Evolutionary conservation across 2,888 invertebrate genomes (phyloP), one percentile per base, ranked within the genome.

Genomic region (Eristalinus aeneus): DNA sequence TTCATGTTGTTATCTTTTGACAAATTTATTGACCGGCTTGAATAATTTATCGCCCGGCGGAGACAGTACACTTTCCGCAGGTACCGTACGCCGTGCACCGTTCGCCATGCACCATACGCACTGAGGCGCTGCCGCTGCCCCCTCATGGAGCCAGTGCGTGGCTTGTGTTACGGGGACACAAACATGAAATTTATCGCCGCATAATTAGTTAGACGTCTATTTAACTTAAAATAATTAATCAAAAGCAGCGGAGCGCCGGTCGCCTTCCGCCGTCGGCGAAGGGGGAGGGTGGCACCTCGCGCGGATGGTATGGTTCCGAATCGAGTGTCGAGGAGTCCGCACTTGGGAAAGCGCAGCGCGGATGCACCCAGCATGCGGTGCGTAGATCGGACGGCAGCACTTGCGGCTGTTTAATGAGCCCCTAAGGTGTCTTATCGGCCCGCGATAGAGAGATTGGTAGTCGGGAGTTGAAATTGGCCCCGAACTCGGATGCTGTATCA

Each of bases 151-250:
- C 54, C 68, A 27, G 58, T 63, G 67, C 39, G 46, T 69, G 76
- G 65, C 74, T 82, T 74, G 82, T 86, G 77, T 58, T 71, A 73
- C 86, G 54, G 77, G 73, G 80, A 88, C 85, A 88, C 88, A 88
- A 88, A 88, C 89, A 89, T 87, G 89, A 88, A 88, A 89, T 89
- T 88, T 89, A 88, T 89, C 89, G 81, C 88, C 67, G 81, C 77
- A 87, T 89, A 89, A 89, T 89, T 89, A 89, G 89, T 89, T 88
- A 88, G 88, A 88, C 88, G 89, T 89, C 88, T 83, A 89, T 88
- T 88, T 88, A 89, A 87, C 83, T 88, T 81, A 84, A 87, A 84
- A 88, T 87, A 88, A 89, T 89, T 88, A 89, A 89, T 86, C 86
- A 86, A 82, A 82, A 82, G 32, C 58, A 73, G 73, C 64, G 68